Base-by-base conservation (phyloP, 1,140 invertebrate genomes). In the Leptinotarsa defecta region DNA sequence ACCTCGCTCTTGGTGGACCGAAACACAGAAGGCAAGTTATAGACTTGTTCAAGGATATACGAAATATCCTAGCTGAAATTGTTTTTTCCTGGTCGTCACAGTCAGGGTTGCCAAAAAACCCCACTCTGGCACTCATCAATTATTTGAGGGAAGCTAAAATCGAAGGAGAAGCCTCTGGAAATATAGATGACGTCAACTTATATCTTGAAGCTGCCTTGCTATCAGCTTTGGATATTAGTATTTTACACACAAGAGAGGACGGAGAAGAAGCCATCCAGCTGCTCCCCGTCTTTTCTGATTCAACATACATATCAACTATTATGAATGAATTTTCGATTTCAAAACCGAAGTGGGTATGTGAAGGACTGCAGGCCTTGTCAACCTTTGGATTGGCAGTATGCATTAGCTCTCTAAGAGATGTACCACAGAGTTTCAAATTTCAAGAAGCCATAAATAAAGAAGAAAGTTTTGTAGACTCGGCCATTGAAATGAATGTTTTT, bases 41-140 rank as follows among this genome's bases (percentile, higher is more conserved):
- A 68, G 91, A 92, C 82, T 86, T 95, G n/a, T 95, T 92, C 76
- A 89, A 92, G 74, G 91, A 93, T 72, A 95, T 94, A 19, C 89
- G 93, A 81, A 89, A 93, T 77, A 89, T 92, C 57, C 84, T 98
- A 34, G 94, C 95, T 1, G 95, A 96, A 80, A 93, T 95, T 73
- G 85, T 98, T 2, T 98, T 95, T 82, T 90, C 93, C 75, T 95
- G 93, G 88, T 91, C 95, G 0, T 94, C 95, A 13, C 96, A 99
- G 83, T 90, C 90, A 61, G 92, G 93, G 2, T 85, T 98, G 15
- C 90, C 88, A 19, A 90, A 90, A 80, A 84, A 89, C 64, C 87
- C 89, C 24, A 88, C 92, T 11, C 85, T 91, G 27, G 70, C 75
- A 62, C 74, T 86, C 8, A 83, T 86, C 8, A 80, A 81, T 68